phyloP scores from a whole-genome alignment of 1,140 invertebrate genomes.

The Linepithema humile region DNA sequence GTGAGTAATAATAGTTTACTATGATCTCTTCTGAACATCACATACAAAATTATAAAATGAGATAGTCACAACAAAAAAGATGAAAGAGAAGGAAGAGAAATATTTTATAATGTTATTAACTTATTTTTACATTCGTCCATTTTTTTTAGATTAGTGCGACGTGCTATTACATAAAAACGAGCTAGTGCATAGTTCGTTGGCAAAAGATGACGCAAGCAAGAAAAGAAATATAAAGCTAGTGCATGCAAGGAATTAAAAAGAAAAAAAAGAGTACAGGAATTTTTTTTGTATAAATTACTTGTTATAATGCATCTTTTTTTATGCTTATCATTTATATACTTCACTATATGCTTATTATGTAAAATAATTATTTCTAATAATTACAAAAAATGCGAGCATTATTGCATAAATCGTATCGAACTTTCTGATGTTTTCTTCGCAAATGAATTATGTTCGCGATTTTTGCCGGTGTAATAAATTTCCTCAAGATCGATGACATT shows the following conservation, averaged over 20 bases:
- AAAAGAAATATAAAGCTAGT: not conserved
- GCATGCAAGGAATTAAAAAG: not conserved
- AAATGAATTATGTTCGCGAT: not conserved
- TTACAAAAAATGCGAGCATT: not conserved
- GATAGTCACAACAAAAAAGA: not conserved
- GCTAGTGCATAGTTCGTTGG: not conserved
- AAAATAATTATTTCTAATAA: too few relatives aligned
- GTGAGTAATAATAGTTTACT: not conserved
- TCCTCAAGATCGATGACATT: not conserved
- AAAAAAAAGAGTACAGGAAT: not conserved
- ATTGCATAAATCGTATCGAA: not conserved
- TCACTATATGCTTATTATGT: too few relatives aligned
- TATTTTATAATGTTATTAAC: not conserved
- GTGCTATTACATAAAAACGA: not conserved
- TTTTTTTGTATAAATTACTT: not conserved
- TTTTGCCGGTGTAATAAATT: constrained; percentile 11
- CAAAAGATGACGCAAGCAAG: not conserved
- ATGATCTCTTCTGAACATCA: not conserved
- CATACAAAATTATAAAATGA: not conserved
- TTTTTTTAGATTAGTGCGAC: not conserved
- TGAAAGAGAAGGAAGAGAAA: too few relatives aligned
- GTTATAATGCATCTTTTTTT: too few relatives aligned
- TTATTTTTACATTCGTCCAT: too few relatives aligned
- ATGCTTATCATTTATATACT: too few relatives aligned
- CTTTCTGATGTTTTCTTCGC: not conserved